Evolutionary conservation across 2,888 invertebrate species (phyloP).

Genomic region (Spicauda simplicius): DNA sequence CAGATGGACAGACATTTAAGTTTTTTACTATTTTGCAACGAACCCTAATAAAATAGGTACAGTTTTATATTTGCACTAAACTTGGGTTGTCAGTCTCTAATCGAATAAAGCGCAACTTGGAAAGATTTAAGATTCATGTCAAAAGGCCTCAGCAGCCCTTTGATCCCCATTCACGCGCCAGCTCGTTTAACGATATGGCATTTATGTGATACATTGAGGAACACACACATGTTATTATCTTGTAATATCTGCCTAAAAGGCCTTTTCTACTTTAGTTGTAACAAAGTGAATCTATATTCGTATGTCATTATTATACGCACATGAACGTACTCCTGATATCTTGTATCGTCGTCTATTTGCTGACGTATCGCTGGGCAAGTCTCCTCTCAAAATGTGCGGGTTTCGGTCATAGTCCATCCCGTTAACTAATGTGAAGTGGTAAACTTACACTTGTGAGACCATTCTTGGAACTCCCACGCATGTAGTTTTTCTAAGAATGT

Average conservation of each 20-base stretch:
- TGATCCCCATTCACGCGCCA: constrained; percentile 3
- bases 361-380: too few species aligned
- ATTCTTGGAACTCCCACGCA: too few species aligned
- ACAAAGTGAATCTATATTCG: background rate
- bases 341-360: too few species aligned
- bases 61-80: background rate
- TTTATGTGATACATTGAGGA: background rate
- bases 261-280: background rate
- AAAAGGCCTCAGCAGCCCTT: constrained; percentile 3
- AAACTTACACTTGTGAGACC: too few species aligned
- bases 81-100: background rate
- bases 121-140: constrained; percentile 3
- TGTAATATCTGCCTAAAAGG: background rate
- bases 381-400: too few species aligned
- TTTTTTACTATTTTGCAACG: background rate
- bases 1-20: too few species aligned
- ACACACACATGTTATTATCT: background rate
- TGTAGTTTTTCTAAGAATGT: too few species aligned
- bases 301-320: too few species aligned
- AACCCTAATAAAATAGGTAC: background rate
- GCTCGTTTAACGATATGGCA: constrained; percentile 3
- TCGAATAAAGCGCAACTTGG: background rate
- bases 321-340: too few species aligned
- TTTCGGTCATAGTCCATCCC: too few species aligned
- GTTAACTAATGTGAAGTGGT: too few species aligned